Evolutionary conservation across 2,797 vertebrate genomes (phyloP), one percentile per base, ranked within the genome.

Genomic region (Lagothrix lagotricha): DNA sequence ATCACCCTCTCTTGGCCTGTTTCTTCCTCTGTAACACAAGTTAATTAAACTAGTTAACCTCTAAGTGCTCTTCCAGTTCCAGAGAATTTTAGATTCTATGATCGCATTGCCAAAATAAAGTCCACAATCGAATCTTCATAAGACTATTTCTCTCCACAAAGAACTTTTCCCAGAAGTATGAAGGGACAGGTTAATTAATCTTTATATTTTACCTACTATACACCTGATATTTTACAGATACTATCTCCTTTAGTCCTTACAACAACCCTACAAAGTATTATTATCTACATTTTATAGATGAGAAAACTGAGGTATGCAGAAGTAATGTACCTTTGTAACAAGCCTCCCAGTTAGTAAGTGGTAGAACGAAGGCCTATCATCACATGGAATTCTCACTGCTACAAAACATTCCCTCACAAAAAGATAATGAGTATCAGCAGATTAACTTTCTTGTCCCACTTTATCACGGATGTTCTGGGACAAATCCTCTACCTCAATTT

Each of bases 341-440:
- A 94, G 44, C 41, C 46, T 93, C n/a, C 57, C 67, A 90, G 81
- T 70, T 96, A 94, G 57, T 22, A 93, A 81, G 50, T 64, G 80
- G 33, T 87, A 94, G 76, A 90, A 90, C n/a, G 50, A 58, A 95
- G 48, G 22, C 14, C 52, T 67, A 76, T 89, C 72, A 46, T 70
- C 73, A 79, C 82, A 77, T 52, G 64, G 92, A 97, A 98, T 97
- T 97, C 88, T 94, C 85, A 73, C 73, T 54, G 95, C 26, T 96
- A 84, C 57, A 94, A 36, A 97, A 81, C 64, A 93, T 33, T 87
- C 48, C 92, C 41, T 93, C 80, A 91, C 70, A 79, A 83, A 96
- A 96, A 97, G 97, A 98, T 96, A 98, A 93, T 79, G 80, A 36
- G 4, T 98, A 95, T 97, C 93, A 95, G 93, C 97, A 97, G 93